phyloP scores from a whole-genome alignment of 2,888 invertebrate species.

The Sinhomidia bicolor region DNA sequence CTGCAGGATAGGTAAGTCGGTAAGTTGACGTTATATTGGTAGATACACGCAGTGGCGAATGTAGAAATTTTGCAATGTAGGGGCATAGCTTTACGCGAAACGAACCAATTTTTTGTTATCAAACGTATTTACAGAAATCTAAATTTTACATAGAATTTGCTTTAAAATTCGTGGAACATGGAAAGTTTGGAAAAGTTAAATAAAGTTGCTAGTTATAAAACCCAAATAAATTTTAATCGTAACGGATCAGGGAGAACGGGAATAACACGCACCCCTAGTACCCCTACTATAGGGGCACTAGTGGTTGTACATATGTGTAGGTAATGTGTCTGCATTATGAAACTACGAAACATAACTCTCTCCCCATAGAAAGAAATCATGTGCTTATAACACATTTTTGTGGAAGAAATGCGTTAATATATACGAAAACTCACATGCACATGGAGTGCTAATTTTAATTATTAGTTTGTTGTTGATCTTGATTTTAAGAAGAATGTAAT shows the following conservation, averaged over 20 bases:
- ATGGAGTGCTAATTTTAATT: constrained; percentile 53
- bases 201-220: too few relatives aligned
- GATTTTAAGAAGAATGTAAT: constrained; percentile 1
- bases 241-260: too few relatives aligned
- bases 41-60: too few relatives aligned
- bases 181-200: too few relatives aligned
- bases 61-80: too few relatives aligned
- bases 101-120: neutral
- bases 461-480: constrained; percentile 57
- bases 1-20: constrained; percentile 32
- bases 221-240: too few relatives aligned
- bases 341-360: too few relatives aligned
- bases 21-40: too few relatives aligned
- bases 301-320: neutral
- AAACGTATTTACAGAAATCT: neutral
- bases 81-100: neutral
- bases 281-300: too few relatives aligned
- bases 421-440: neutral
- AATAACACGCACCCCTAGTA: neutral
- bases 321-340: neutral
- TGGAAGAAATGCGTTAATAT: too few relatives aligned
- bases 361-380: neutral
- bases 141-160: too few relatives aligned
- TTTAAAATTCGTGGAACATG: too few relatives aligned
- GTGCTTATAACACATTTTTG: neutral